A percentile compares a stretch with the other conserved stretches of the same genome.
These are phyloP conservation scores for Taphrorychus bicolor DNA, from an alignment of 2,888 invertebrate species.

Conservation along the genomic window DNA sequence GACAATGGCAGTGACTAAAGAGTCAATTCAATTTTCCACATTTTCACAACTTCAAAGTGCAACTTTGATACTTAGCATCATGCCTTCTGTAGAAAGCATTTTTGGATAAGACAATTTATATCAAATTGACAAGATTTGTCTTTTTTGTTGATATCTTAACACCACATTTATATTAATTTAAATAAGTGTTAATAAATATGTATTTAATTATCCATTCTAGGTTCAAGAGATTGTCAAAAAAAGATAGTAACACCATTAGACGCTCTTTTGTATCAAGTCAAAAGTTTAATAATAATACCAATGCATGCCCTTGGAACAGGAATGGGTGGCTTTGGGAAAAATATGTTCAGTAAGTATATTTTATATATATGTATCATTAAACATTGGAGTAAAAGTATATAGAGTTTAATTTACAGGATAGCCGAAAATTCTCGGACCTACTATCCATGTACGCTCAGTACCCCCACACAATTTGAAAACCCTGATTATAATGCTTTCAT, in stretches of 20 bases:
- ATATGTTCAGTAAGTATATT: slow-evolving; percentile 45
- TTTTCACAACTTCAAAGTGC: no score
- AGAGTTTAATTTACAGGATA: not conserved
- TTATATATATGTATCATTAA: not conserved
- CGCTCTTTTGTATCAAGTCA: slow-evolving; percentile 43
- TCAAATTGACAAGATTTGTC: no score
- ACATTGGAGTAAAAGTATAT: not conserved
- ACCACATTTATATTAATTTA: no score
- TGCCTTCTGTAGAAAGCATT: no score
- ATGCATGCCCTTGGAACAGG: slow-evolving; percentile 45
- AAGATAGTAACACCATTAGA: slow-evolving; percentile 45
- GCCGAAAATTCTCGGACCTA: not conserved
- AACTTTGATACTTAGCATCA: no score
- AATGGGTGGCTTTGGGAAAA: slow-evolving; percentile 44
- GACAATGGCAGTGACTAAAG: no score
- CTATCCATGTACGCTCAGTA: no score
- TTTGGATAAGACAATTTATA: no score
- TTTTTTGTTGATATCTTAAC: no score
- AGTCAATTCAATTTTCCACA: no score
- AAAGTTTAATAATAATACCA: slow-evolving; percentile 45
- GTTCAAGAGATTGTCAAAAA: slow-evolving; percentile 42
- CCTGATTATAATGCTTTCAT: not conserved
- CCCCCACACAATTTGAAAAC: not conserved
- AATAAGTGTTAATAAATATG: no score
- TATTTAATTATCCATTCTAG: slow-evolving; percentile 34